These are phyloP conservation scores for Fregata magnificens DNA, from an alignment of 2,113 vertebrate species.

Conservation along the genomic window DNA sequence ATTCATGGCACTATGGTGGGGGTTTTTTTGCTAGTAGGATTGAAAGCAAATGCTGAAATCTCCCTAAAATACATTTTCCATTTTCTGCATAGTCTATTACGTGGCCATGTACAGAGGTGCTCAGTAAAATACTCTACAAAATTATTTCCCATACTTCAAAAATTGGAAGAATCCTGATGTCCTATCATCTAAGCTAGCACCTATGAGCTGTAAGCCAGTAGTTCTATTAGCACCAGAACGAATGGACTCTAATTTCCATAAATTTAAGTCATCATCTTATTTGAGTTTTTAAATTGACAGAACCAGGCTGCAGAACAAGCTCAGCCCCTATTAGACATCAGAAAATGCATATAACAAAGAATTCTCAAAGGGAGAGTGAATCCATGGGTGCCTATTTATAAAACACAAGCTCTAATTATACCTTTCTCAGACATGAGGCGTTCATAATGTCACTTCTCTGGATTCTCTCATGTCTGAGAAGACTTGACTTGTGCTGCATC, in stretches of 20 bases:
- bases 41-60: not conserved
- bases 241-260: not conserved
- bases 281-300: not conserved
- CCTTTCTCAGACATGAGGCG: not conserved
- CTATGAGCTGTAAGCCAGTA: rapidly evolving
- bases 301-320: not conserved
- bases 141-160: not conserved
- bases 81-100: not conserved
- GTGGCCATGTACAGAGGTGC: rapidly evolving
- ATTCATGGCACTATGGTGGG: not conserved
- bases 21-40: not conserved
- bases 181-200: not conserved
- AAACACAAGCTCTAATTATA: not conserved
- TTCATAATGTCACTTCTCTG: not conserved
- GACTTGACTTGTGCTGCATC: not conserved
- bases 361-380: not conserved
- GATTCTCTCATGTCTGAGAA: not conserved
- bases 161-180: rapidly evolving
- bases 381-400: not conserved
- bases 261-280: rapidly evolving
- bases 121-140: not conserved
- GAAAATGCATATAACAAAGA: rapidly evolving
- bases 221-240: not conserved
- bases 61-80: not conserved
- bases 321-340: not conserved